phyloP scores from a whole-genome alignment of 1,140 invertebrate genomes.

The Aculops lycopersici region DNA sequence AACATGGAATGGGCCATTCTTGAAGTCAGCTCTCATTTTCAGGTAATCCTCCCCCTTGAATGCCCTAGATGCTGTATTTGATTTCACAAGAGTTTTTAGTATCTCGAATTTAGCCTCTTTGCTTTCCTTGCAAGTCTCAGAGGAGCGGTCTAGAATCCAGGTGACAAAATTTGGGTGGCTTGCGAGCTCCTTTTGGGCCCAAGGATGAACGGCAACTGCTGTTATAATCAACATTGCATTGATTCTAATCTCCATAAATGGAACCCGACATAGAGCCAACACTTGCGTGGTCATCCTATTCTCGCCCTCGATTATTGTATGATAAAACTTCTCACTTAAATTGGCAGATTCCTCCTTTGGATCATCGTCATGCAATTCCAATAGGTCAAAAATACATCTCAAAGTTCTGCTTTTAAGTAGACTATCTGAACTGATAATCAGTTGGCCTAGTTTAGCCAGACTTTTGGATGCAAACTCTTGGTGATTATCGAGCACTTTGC shows the following conservation, averaged over 20 bases:
- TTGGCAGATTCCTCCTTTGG: background rate
- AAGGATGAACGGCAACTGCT: conserved; percentile 21
- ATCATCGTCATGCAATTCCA: background rate
- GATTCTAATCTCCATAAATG: conserved; percentile 25
- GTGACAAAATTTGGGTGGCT: conserved; percentile 30
- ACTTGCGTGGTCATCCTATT: conserved; percentile 13
- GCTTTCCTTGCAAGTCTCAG: conserved; percentile 30
- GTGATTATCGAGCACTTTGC: background rate
- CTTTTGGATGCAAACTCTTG: background rate
- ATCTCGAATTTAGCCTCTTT: conserved; percentile 34
- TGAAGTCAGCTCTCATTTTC: conserved; percentile 27
- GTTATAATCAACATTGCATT: conserved; percentile 21
- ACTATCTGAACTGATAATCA: background rate
- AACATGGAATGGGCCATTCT: conserved; percentile 35
- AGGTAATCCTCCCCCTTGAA: conserved; percentile 27
- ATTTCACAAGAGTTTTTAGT: conserved; percentile 25
- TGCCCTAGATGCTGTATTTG: conserved; percentile 20
- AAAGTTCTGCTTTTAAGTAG: background rate
- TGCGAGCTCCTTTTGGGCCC: conserved; percentile 28
- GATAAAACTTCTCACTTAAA: background rate
- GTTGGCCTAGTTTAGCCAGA: background rate
- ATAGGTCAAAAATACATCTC: background rate
- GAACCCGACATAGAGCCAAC: conserved; percentile 23
- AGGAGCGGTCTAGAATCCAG: conserved; percentile 32
- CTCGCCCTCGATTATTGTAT: background rate